These are phyloP conservation scores for Cryptomyrus ogoouensis DNA, from an alignment of 2,113 vertebrate genomes.

Conservation along the genomic window DNA sequence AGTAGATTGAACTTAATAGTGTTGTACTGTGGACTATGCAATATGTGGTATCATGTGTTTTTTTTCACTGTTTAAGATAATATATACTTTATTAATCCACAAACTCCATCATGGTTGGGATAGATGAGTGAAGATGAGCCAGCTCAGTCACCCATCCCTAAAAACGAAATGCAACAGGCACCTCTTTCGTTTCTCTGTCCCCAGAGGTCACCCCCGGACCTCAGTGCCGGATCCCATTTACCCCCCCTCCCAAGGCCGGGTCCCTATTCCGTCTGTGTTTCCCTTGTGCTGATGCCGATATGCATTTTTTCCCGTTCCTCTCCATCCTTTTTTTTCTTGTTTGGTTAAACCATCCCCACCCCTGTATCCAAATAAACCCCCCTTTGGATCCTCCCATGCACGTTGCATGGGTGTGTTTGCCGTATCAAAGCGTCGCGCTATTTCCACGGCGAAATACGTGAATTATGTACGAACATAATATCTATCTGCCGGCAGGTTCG, in stretches of 20 bases:
- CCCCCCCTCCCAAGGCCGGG: neutral
- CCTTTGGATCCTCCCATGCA: neutral
- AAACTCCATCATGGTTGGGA: neutral
- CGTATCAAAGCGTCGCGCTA: neutral
- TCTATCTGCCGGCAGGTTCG: neutral
- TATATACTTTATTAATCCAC: neutral
- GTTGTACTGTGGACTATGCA: neutral
- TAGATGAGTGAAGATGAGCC: neutral
- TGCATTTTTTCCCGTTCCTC: neutral
- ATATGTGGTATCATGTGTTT: neutral
- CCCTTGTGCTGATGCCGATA: neutral
- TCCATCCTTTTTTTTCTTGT: neutral
- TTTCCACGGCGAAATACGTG: neutral
- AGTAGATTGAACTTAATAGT: neutral
- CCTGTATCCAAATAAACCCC: neutral
- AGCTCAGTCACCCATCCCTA: neutral
- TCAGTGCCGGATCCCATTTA: neutral
- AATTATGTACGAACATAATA: neutral
- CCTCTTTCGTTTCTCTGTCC: neutral
- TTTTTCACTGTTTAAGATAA: neutral
- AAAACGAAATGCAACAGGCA: neutral
- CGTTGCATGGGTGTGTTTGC: neutral
- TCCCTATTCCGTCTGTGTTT: neutral
- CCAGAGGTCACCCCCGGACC: neutral
- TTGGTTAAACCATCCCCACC: neutral